These are phyloP conservation scores for Drosophila subquinaria DNA, from an alignment of 2,888 invertebrate species.

Conservation along the genomic window DNA sequence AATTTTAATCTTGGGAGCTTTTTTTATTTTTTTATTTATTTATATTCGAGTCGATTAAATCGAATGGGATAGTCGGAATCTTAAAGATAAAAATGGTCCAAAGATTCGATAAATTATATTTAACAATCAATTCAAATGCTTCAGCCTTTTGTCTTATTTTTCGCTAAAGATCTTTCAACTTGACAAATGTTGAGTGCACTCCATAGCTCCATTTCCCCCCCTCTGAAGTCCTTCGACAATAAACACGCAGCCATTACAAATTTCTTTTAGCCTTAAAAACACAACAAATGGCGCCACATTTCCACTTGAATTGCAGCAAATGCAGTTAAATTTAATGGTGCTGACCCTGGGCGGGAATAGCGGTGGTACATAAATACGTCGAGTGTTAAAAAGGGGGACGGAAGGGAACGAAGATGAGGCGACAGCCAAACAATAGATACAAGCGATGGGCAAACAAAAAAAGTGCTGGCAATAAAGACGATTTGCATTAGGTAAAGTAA, in stretches of 20 bases:
- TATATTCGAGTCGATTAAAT: no score
- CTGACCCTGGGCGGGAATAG: conserved; percentile 61
- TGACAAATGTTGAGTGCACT: not conserved
- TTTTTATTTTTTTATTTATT: no score
- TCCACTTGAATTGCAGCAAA: conserved; percentile 60
- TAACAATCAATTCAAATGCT: not conserved
- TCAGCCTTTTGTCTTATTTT: not conserved
- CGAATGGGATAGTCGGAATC: no score
- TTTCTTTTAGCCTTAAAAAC: conserved; percentile 38
- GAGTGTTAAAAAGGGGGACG: conserved; percentile 38
- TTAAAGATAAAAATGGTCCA: no score
- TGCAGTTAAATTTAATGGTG: conserved; percentile 71
- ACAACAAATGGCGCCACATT: conserved; percentile 66
- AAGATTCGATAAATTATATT: not conserved
- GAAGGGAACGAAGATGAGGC: not conserved
- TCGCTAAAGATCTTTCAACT: not conserved
- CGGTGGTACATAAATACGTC: conserved; percentile 62
- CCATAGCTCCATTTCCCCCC: not conserved
- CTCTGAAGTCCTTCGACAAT: conserved; percentile 1
- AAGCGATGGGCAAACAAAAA: conserved; percentile 36
- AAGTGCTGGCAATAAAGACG: conserved; percentile 65
- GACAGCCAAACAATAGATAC: conserved; percentile 44
- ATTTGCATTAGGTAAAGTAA: conserved; percentile 73
- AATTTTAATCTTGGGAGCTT: no score
- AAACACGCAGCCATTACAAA: conserved; percentile 40